phyloP scores from a whole-genome alignment of 2,888 invertebrate species.

The Theodoxus fluviatilis region DNA sequence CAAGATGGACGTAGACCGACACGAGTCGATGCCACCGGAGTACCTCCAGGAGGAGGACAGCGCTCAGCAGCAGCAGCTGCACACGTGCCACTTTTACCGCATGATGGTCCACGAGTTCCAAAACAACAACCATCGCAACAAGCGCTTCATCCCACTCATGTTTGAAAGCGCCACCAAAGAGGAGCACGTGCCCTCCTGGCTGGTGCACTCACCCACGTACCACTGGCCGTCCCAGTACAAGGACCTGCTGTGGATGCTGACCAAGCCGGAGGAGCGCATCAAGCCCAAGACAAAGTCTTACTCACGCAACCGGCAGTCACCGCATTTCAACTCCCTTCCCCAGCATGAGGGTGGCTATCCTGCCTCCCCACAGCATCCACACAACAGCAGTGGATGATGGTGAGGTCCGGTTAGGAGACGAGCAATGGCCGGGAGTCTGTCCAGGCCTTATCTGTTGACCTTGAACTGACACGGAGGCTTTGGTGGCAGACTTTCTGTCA shows the following conservation, averaged over 20 bases:
- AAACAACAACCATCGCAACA: constrained; percentile 32
- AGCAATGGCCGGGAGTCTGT: too few species aligned
- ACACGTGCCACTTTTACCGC: constrained; percentile 41
- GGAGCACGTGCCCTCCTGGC: constrained; percentile 43
- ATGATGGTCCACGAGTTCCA: constrained; percentile 42
- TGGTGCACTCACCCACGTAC: constrained; percentile 39
- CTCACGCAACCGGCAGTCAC: too few species aligned
- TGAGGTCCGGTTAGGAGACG: too few species aligned
- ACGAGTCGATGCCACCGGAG: constrained; percentile 46
- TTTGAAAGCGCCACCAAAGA: constrained; percentile 38
- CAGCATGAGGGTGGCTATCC: too few species aligned
- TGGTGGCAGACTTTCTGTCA: too few species aligned
- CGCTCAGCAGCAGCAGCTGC: constrained; percentile 32
- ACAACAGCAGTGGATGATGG: too few species aligned
- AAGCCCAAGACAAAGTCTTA: constrained; percentile 15
- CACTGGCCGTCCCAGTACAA: constrained; percentile 54
- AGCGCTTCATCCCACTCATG: constrained; percentile 48
- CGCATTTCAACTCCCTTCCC: too few species aligned
- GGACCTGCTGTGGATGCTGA: constrained; percentile 54
- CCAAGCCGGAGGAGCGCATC: constrained; percentile 47
- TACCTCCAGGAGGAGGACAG: constrained; percentile 32
- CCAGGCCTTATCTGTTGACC: too few species aligned
- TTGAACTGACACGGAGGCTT: too few species aligned
- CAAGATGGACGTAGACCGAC: constrained; percentile 34
- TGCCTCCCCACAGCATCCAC: too few species aligned